phyloP scores from a whole-genome alignment of 2,888 invertebrate genomes.

The Chironomus tentans region DNA sequence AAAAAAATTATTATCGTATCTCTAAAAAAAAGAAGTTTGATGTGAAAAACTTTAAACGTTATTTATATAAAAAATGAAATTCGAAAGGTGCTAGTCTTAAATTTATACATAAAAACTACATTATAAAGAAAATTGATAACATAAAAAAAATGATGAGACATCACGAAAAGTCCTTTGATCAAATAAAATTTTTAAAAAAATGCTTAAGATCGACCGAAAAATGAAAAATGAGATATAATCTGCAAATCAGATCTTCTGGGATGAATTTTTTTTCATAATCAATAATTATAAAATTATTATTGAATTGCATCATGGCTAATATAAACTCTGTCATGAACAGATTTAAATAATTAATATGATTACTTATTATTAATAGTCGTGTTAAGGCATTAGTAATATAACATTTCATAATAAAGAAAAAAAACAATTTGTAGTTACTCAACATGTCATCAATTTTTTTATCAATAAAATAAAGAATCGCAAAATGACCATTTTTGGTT shows the following conservation, averaged over 20 bases:
- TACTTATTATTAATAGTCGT: constrained; percentile 6
- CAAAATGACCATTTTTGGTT: neutral
- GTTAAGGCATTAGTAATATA: neutral
- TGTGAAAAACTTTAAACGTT: neutral
- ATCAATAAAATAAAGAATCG: neutral
- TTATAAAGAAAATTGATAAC: neutral
- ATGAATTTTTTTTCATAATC: no score
- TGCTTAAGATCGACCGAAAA: no score
- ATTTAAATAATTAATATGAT: neutral
- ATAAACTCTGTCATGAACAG: no score
- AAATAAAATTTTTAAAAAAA: no score
- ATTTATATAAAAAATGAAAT: constrained; percentile 10
- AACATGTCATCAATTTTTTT: constrained; percentile 6
- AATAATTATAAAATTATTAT: no score
- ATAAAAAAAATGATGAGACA: no score
- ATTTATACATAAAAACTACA: neutral
- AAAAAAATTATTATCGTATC: neutral
- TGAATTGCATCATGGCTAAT: no score
- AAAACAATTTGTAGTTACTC: neutral
- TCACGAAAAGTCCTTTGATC: no score
- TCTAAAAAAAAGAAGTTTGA: neutral
- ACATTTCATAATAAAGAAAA: neutral
- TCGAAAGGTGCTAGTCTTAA: constrained; percentile 22
- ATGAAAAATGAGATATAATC: no score
- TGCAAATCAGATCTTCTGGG: no score